A percentile compares a stretch with the other conserved stretches of the same genome.
Evolutionary conservation across 2,113 vertebrate genomes (phyloP).

Genomic region (Neodontobutis hainanensis): DNA sequence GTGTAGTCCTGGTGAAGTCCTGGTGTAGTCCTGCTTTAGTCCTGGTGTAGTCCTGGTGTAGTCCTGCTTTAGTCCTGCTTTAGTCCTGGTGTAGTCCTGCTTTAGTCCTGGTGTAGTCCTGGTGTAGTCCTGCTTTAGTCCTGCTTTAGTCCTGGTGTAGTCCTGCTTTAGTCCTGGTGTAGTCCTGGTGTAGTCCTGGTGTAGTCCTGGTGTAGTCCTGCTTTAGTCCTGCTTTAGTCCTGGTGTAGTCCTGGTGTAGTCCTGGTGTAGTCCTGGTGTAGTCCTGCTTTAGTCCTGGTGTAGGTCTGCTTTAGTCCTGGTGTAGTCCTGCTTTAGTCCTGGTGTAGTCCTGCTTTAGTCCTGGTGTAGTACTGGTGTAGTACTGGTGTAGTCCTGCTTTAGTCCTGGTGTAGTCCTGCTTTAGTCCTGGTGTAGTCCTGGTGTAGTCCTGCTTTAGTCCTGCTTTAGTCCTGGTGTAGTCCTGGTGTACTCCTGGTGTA

Average conservation of each 20-base stretch:
- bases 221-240: background rate
- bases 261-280: background rate
- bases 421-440: background rate
- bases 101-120: background rate
- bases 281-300: background rate
- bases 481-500: background rate
- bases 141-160: background rate
- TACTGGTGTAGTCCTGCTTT: background rate
- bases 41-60: background rate
- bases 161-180: background rate
- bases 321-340: background rate
- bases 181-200: background rate
- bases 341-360: background rate
- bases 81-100: background rate
- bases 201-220: background rate
- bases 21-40: background rate
- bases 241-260: background rate
- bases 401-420: background rate
- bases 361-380: background rate
- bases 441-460: background rate
- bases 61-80: background rate
- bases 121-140: background rate
- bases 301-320: background rate
- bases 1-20: background rate
- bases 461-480: background rate